Percentiles rank a stretch among this genome's conserved stretches.
phyloP scores from a whole-genome alignment of 2,888 invertebrate genomes.

The Cenopis cana region DNA sequence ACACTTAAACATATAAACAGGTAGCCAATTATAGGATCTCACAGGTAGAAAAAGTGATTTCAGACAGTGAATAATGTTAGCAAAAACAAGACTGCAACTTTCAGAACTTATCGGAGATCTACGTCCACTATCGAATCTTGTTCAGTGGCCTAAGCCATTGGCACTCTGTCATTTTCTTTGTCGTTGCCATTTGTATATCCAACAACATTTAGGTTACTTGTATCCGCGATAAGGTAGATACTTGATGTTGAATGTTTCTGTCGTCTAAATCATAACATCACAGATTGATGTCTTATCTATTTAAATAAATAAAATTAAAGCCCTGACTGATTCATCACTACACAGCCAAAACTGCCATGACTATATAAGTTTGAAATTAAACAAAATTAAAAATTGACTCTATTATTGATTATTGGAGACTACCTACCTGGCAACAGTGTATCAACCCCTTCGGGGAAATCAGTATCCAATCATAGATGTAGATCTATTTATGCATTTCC shows the following conservation, averaged over 20 bases:
- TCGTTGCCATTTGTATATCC: background rate
- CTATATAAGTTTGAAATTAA: no score
- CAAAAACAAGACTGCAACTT: background rate
- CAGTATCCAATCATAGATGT: no score
- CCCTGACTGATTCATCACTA: no score
- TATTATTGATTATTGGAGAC: background rate
- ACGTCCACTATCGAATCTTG: background rate
- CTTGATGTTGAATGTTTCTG: background rate
- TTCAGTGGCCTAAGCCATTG: background rate
- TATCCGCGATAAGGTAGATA: background rate
- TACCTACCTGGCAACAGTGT: no score
- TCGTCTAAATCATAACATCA: constrained; percentile 18
- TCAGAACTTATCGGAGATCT: background rate
- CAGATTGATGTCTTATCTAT: background rate
- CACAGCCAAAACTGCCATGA: no score
- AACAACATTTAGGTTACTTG: background rate
- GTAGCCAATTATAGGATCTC: no score
- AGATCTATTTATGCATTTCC: no score
- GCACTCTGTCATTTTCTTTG: background rate
- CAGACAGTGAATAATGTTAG: background rate
- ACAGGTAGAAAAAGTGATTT: background rate
- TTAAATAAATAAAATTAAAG: no score
- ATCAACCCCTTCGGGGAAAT: no score
- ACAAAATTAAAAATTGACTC: no score
- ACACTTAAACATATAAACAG: no score